A percentile compares a stretch with the other conserved stretches of the same genome.
phyloP scores from a whole-genome alignment of 1,140 invertebrate genomes.

The Chrysopa pallens region DNA sequence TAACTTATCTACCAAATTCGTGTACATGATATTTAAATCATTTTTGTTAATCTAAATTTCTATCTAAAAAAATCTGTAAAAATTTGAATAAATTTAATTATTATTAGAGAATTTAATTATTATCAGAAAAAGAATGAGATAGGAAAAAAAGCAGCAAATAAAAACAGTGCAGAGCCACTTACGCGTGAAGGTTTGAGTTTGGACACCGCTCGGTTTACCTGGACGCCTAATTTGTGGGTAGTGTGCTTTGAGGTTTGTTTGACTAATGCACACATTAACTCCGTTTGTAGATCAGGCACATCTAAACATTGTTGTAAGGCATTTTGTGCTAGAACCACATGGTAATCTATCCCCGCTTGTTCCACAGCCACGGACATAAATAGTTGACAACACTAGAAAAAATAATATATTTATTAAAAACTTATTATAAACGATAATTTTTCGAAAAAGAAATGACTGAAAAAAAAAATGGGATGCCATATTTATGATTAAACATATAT shows the following conservation, averaged over 20 bases:
- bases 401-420: slow-evolving; percentile 5
- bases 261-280: slow-evolving; percentile 77
- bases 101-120: slow-evolving; percentile 2
- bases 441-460: no score
- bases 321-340: slow-evolving; percentile 87
- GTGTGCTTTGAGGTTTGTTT: slow-evolving; percentile 83
- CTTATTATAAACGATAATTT: no score
- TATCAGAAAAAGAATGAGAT: background rate
- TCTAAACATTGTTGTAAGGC: slow-evolving; percentile 79
- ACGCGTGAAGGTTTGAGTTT: slow-evolving; percentile 33
- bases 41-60: background rate
- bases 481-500: no score
- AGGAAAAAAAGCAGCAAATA: slow-evolving; percentile 6
- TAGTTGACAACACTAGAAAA: slow-evolving; percentile 66
- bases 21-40: no score
- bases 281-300: slow-evolving; percentile 74
- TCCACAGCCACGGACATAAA: slow-evolving; percentile 90
- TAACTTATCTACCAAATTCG: no score
- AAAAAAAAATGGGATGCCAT: no score
- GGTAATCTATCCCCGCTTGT: slow-evolving; percentile 88
- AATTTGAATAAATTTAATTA: background rate
- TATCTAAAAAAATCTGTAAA: background rate
- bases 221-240: slow-evolving; percentile 71
- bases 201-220: slow-evolving; percentile 54
- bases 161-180: slow-evolving; percentile 22